Conservation (phyloP, 2,113 vertebrate genomes). For the Tetrao urogallus region DNA sequence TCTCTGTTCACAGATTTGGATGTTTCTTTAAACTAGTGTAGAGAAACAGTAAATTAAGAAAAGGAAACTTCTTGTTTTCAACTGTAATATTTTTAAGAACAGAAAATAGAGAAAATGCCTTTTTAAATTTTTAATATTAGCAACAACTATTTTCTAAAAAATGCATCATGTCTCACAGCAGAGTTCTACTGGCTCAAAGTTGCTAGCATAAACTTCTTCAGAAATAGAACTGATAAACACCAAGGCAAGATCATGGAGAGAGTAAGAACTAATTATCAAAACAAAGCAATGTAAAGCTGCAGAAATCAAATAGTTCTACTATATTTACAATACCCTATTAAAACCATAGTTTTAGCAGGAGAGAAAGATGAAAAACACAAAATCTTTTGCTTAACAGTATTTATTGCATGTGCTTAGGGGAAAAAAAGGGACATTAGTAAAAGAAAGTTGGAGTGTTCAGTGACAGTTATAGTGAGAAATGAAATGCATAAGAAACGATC, state of each 20-base stretch:
- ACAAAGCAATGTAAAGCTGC: not conserved
- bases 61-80: not conserved
- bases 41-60: not conserved
- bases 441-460: not conserved
- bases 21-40: not conserved
- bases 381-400: not conserved
- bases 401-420: not conserved
- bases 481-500: not conserved
- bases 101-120: not conserved
- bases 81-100: not conserved
- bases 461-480: not conserved
- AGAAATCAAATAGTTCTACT: not conserved
- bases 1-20: not conserved
- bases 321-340: not conserved
- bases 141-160: not conserved
- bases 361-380: not conserved
- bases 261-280: not conserved
- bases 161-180: not conserved
- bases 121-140: not conserved
- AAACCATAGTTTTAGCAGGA: not conserved
- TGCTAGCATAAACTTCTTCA: not conserved
- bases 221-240: not conserved
- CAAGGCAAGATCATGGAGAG: not conserved
- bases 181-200: not conserved
- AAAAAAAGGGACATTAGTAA: not conserved